Percentiles rank a stretch among this genome's conserved stretches.
Conservation (phyloP, 1,140 invertebrate species). For the Lanistes nyassanus region DNA sequence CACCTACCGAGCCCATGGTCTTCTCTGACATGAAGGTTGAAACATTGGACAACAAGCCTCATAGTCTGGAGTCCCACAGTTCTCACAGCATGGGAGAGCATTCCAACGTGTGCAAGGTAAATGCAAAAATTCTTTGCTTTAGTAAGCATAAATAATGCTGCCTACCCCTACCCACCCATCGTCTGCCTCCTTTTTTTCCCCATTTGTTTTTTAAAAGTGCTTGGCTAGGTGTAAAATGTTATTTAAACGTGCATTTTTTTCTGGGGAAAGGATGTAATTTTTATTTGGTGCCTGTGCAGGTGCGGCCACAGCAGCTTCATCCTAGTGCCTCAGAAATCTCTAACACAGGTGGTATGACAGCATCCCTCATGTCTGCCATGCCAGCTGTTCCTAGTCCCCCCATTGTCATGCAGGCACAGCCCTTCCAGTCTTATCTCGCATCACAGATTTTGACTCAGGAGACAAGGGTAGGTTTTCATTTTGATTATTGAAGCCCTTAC, state of each 20-base stretch:
- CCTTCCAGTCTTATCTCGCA: constrained; percentile 52
- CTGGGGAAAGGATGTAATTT: too few relatives aligned
- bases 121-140: too few relatives aligned
- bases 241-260: not conserved
- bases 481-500: not conserved
- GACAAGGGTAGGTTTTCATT: constrained; percentile 43
- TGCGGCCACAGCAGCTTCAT: constrained; percentile 77
- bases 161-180: too few relatives aligned
- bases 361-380: constrained; percentile 66
- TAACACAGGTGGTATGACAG: constrained; percentile 56
- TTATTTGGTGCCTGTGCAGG: constrained; percentile 60
- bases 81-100: constrained; percentile 47
- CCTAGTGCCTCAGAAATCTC: constrained; percentile 61
- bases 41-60: constrained; percentile 4
- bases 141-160: too few relatives aligned
- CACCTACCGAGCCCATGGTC: not conserved
- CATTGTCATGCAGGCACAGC: constrained; percentile 52
- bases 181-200: too few relatives aligned
- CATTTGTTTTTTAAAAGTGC: too few relatives aligned
- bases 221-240: not conserved
- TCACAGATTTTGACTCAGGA: constrained; percentile 56
- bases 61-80: constrained; percentile 7
- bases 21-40: constrained; percentile 14
- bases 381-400: constrained; percentile 55
- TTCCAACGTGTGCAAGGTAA: constrained; percentile 78